phyloP scores from a whole-genome alignment of 92 coral and sea anemone species.

The Porites divaricata region DNA sequence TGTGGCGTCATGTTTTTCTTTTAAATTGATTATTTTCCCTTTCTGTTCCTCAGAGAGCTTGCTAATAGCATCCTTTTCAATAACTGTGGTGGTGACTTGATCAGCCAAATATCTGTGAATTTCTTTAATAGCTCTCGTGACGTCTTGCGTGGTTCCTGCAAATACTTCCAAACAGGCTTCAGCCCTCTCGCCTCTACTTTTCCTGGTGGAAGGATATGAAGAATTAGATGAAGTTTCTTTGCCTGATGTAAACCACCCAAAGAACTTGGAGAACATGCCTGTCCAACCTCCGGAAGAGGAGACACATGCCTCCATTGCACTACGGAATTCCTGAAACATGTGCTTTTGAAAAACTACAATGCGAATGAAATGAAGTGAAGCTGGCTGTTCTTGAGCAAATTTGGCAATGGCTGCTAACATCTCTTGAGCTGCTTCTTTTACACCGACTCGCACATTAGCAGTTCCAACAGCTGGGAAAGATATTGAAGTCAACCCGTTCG shows the following conservation, averaged over 20 bases:
- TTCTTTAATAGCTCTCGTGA: constrained; percentile 37
- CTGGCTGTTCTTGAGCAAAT: constrained; percentile 59
- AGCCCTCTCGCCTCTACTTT: neutral
- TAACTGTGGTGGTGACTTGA: constrained; percentile 49
- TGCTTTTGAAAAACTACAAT: constrained; percentile 67
- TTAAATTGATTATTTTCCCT: constrained; percentile 35
- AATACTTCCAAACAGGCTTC: constrained; percentile 28
- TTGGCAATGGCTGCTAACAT: constrained; percentile 61
- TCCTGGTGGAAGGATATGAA: neutral
- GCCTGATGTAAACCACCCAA: constrained; percentile 27
- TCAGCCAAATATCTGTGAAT: constrained; percentile 46
- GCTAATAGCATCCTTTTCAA: constrained; percentile 56
- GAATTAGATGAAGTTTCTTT: neutral
- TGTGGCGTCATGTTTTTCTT: constrained; percentile 14
- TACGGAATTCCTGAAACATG: constrained; percentile 59
- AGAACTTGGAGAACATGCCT: constrained; percentile 30
- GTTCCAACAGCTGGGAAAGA: constrained; percentile 87
- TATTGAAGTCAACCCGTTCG: constrained; percentile 50
- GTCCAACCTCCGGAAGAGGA: neutral
- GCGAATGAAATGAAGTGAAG: constrained; percentile 53
- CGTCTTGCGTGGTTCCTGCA: constrained; percentile 42
- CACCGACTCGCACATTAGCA: constrained; percentile 44
- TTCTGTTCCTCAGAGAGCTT: constrained; percentile 63
- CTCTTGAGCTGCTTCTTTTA: constrained; percentile 67
- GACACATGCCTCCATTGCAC: constrained; percentile 54